Evolutionary conservation across 2,888 invertebrate genomes (phyloP), one percentile per base, ranked within the genome.

Genomic region (Eueremaeus valkanovi): DNA sequence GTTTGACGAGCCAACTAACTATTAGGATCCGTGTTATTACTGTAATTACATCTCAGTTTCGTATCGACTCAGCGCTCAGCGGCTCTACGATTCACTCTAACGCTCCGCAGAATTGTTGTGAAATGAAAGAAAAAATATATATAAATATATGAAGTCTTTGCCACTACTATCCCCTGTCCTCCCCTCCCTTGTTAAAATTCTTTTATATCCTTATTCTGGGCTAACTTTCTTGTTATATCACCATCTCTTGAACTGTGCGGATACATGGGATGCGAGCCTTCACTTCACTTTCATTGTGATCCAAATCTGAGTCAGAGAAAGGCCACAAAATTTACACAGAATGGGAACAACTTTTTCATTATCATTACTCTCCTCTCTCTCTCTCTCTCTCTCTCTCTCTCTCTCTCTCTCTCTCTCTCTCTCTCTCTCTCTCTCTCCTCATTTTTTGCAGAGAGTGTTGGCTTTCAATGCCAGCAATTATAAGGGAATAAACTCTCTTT

Each of bases 1-100:
- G 72, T 51, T 72, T 72, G 72, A 72, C 68, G 51, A 72, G 72
- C 72, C 66, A 72, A 72, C 72, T 72, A 13, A 51, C 72, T 72
- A 72, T 72, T 72, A 72, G 51, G 24, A 31, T 29, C 33, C 42
- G 31, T 18, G 51, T 72, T 72, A 72, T 72, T 72, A 72, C 72
- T 72, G 51, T 72, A 72, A 72, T 72, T 72, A 72, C 72, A 72
- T 51, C 51, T 51, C 72, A 72, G 51, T 51, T 51, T 72, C 51
- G 49, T 42, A 42, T 36, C 72, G 45, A 16, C 72, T 72, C 72
- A n/a, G 40, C 31, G 29, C 45, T 27, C 40, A 29, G 16, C 45
- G 45, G 45, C 45, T 45, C 45, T 51, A 5, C 8, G 40, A 40
- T 40, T 29, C 72, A 51, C 72, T 72, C 45, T 72, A 72, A 31